Conservation (phyloP, 35 echinoderm and acorn worm genomes). For the Strongylocentrotus purpuratus region DNA sequence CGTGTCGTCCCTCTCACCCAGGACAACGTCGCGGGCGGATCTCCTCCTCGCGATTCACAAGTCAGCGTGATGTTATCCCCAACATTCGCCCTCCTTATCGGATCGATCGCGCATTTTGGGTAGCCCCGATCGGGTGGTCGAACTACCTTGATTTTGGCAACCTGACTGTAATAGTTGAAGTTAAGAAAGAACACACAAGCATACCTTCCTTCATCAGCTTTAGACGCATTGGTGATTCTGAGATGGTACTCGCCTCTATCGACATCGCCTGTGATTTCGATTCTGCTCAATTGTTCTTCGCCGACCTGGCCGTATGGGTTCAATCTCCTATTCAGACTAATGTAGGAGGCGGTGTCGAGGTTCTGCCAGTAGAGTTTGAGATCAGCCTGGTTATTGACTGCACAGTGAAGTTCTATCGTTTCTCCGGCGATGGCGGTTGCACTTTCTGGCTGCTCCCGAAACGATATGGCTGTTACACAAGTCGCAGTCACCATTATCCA, state of each 20-base stretch:
- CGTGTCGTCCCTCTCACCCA: slow-evolving; percentile 57
- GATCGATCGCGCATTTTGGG: slow-evolving; percentile 57
- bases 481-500: neutral
- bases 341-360: slow-evolving; percentile 59
- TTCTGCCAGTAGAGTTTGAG: slow-evolving; percentile 70
- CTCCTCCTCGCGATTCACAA: slow-evolving; percentile 75
- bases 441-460: slow-evolving; percentile 56
- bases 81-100: slow-evolving; percentile 34
- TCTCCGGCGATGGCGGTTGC: slow-evolving; percentile 51
- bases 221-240: slow-evolving; percentile 45
- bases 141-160: slow-evolving; percentile 59
- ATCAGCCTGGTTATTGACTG: slow-evolving; percentile 55
- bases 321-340: slow-evolving; percentile 54
- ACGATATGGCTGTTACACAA: slow-evolving; percentile 37
- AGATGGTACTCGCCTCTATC: slow-evolving; percentile 74
- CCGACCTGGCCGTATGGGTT: slow-evolving; percentile 50
- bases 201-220: slow-evolving; percentile 61
- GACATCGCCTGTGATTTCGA: slow-evolving; percentile 57
- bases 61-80: slow-evolving; percentile 70
- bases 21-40: slow-evolving; percentile 72
- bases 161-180: slow-evolving; percentile 46
- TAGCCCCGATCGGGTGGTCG: slow-evolving; percentile 63
- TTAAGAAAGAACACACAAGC: slow-evolving; percentile 62
- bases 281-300: neutral
- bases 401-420: slow-evolving; percentile 52